Evolutionary conservation across 2,797 vertebrate genomes (phyloP).

Genomic region (Microctenopoma steveboyesi): DNA sequence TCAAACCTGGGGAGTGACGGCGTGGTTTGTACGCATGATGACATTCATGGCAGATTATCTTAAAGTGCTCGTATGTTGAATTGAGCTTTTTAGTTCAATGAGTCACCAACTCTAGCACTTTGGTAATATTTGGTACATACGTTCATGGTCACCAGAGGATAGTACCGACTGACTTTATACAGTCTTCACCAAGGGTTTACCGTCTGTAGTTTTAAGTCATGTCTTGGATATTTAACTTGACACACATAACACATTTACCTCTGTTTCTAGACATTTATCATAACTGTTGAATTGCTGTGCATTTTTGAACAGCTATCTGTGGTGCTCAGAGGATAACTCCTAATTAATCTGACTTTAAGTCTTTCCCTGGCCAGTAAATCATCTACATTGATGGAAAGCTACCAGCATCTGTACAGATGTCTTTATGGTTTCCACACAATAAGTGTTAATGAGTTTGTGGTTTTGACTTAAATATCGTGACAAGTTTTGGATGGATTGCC

Average conservation of each 20-base stretch:
- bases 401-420: too few relatives aligned
- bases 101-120: not conserved
- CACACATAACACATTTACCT: too few relatives aligned
- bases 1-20: conserved; percentile 41
- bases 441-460: too few relatives aligned
- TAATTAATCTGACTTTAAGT: not conserved
- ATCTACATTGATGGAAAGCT: too few relatives aligned
- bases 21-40: conserved; percentile 27
- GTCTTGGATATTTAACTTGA: not conserved
- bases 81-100: not conserved
- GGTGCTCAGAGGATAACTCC: not conserved
- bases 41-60: conserved; percentile 11
- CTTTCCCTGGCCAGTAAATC: not conserved
- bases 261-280: too few relatives aligned
- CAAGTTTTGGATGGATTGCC: too few relatives aligned
- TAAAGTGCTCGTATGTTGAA: not conserved
- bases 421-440: too few relatives aligned
- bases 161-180: too few relatives aligned
- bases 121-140: not conserved
- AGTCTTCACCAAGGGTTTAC: too few relatives aligned
- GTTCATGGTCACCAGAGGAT: not conserved
- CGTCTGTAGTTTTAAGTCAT: not conserved
- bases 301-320: not conserved
- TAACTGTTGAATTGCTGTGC: not conserved
- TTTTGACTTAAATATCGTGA: too few relatives aligned